Evolutionary conservation across 2,113 vertebrate species (phyloP).

Genomic region (Clarias magur): DNA sequence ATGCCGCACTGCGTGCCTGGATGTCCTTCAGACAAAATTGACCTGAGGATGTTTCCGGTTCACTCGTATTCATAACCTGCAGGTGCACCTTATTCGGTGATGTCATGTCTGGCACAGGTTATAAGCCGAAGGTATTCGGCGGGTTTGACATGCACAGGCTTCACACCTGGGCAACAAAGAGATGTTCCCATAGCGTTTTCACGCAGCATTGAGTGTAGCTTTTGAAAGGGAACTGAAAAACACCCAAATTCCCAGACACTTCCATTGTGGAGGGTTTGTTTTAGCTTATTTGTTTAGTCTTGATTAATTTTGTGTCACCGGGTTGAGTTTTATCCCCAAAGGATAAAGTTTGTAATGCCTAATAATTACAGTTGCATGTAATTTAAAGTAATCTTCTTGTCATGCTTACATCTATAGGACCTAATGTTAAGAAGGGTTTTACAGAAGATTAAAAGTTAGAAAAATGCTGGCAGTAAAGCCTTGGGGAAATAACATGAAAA

Average conservation of each 20-base stretch:
- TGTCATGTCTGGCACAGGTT: too few relatives aligned
- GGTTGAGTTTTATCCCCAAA: background rate
- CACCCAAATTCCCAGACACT: background rate
- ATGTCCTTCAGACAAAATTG: too few relatives aligned
- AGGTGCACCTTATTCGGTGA: too few relatives aligned
- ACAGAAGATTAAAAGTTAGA: background rate
- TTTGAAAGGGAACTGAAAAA: too few relatives aligned
- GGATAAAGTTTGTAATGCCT: constrained; percentile 14
- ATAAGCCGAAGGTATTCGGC: too few relatives aligned
- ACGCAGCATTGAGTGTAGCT: too few relatives aligned
- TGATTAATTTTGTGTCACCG: constrained; percentile 5
- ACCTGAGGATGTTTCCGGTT: too few relatives aligned
- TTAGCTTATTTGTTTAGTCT: background rate
- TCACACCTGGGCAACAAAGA: too few relatives aligned
- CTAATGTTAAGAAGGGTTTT: constrained; percentile 6
- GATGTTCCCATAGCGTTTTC: too few relatives aligned
- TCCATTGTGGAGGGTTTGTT: background rate
- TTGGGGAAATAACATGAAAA: background rate
- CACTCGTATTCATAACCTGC: too few relatives aligned
- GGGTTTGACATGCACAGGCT: too few relatives aligned
- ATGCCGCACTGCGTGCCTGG: too few relatives aligned
- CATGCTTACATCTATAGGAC: background rate
- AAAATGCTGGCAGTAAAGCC: background rate
- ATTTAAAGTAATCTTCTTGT: constrained; percentile 25
- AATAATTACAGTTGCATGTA: constrained; percentile 17